Conservation (phyloP, 2,113 vertebrate genomes). For the Apteryx mantelli region DNA sequence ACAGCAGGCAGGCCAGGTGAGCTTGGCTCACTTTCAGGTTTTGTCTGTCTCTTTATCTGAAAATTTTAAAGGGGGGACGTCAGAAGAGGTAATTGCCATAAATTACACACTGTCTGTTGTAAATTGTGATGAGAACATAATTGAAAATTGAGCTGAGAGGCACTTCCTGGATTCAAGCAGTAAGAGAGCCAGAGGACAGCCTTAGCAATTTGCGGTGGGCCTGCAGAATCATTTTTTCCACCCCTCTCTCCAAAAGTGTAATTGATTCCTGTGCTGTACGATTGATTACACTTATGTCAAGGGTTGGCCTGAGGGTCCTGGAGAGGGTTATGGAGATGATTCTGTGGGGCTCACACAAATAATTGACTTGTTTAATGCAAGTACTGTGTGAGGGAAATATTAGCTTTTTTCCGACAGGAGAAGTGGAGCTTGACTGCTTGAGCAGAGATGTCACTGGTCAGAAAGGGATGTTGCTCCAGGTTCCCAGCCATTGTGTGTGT, state of each 20-base stretch:
- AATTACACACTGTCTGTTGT: conserved; percentile 73
- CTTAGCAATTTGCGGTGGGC: not conserved
- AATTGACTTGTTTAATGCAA: conserved; percentile 55
- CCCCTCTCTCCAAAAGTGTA: conserved; percentile 39
- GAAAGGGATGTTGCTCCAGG: conserved; percentile 28
- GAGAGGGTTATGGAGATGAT: conserved; percentile 50
- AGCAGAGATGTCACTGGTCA: not conserved
- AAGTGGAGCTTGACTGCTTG: conserved; percentile 63
- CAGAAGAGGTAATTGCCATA: conserved; percentile 68
- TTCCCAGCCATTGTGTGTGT: not conserved
- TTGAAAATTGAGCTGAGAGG: conserved; percentile 67
- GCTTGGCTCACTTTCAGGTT: conserved; percentile 66
- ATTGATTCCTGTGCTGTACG: conserved; percentile 22
- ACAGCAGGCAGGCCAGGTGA: conserved; percentile 64
- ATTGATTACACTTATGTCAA: conserved; percentile 2
- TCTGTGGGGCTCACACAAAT: conserved; percentile 35
- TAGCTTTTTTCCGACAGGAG: not conserved
- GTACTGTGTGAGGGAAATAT: conserved; percentile 17
- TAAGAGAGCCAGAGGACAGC: conserved; percentile 34
- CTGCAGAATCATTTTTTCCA: conserved; percentile 15
- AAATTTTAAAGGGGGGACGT: conserved; percentile 60
- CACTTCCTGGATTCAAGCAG: conserved; percentile 35
- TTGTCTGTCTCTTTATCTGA: conserved; percentile 70
- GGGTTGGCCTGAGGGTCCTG: conserved; percentile 57
- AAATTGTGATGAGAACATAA: conserved; percentile 66